Evolutionary conservation across 2,797 vertebrate species (phyloP).

Genomic region (Chelon auratus): DNA sequence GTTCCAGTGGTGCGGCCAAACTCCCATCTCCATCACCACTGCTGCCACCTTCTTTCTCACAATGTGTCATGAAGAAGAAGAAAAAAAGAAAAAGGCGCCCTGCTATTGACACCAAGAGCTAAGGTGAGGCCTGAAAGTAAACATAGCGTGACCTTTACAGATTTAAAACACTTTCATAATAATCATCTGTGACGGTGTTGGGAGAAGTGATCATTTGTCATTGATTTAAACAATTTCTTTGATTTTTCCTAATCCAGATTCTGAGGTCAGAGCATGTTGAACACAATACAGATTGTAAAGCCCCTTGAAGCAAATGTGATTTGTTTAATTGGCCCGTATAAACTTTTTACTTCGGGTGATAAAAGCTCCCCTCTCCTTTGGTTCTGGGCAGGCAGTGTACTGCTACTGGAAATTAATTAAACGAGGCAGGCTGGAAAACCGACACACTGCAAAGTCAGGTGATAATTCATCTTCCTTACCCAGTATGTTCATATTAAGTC

Average conservation of each 20-base stretch:
- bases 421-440: too few relatives aligned
- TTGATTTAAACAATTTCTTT: too few relatives aligned
- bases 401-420: neutral
- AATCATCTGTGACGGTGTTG: neutral
- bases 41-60: constrained; percentile 62
- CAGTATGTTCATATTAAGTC: too few relatives aligned
- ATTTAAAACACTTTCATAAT: neutral
- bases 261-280: neutral
- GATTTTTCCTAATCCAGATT: too few relatives aligned
- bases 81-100: constrained; percentile 26
- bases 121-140: constrained; percentile 8
- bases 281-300: neutral
- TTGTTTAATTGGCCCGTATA: neutral
- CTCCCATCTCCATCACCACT: constrained; percentile 68
- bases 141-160: neutral
- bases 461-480: too few relatives aligned
- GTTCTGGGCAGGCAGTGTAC: neutral
- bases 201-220: too few relatives aligned
- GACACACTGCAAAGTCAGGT: too few relatives aligned
- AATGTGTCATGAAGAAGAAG: constrained; percentile 17
- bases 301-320: neutral
- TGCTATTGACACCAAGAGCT: constrained; percentile 40
- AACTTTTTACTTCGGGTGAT: neutral
- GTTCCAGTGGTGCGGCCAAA: constrained; percentile 78
- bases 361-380: neutral